phyloP scores from a whole-genome alignment of 1,140 invertebrate genomes.

The Tetraneura akinire region DNA sequence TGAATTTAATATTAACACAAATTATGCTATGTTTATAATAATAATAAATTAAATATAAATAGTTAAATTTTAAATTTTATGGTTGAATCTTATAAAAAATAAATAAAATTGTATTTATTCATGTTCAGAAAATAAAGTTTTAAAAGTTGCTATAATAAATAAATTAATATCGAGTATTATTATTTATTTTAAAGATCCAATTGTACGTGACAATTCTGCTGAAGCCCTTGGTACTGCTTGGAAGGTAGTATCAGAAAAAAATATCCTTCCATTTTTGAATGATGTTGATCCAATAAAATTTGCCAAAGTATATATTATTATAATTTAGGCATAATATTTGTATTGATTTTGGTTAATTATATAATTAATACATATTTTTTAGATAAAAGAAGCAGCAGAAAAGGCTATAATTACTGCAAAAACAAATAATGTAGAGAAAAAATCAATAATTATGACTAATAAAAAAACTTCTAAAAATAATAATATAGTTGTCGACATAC shows the following conservation, averaged over 20 bases:
- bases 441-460: background rate
- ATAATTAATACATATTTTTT: constrained; percentile 52
- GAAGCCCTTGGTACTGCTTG: constrained; percentile 92
- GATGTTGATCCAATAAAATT: constrained; percentile 92
- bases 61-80: no score
- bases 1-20: background rate
- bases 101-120: no score
- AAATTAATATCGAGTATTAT: no score
- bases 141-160: no score
- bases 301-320: constrained; percentile 73
- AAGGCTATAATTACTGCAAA: constrained; percentile 86
- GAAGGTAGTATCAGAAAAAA: constrained; percentile 92
- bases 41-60: constrained; percentile 19
- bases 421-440: constrained; percentile 58
- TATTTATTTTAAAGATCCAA: constrained; percentile 69
- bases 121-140: no score
- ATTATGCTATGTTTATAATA: background rate
- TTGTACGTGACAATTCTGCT: constrained; percentile 80
- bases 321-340: no score
- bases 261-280: constrained; percentile 78
- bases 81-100: no score
- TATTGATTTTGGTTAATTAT: no score
- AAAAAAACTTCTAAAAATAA: constrained; percentile 27
- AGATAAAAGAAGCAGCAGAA: constrained; percentile 91
- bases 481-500: background rate